phyloP scores from a whole-genome alignment of 2,888 invertebrate genomes.

The Scaptodrosophila latifasciaeformis region DNA sequence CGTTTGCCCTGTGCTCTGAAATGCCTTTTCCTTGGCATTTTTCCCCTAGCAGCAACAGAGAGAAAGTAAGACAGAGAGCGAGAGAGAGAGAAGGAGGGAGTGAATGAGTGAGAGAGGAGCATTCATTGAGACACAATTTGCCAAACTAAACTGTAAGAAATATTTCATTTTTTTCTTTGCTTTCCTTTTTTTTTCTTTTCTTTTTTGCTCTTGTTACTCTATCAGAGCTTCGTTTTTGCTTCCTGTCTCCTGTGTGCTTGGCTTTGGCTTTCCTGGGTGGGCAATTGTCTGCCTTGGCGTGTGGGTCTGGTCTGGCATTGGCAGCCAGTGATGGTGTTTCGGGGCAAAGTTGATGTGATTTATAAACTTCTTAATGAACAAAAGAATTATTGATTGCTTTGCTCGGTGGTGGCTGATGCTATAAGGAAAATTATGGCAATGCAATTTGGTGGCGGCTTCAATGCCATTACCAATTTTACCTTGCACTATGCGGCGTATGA shows the following conservation, averaged over 20 bases:
- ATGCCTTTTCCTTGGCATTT: background rate
- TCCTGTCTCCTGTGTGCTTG: background rate
- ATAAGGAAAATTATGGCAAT: background rate
- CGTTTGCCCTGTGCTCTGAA: slow-evolving; percentile 34
- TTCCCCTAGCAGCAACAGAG: background rate
- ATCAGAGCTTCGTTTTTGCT: background rate
- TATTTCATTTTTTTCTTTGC: slow-evolving; percentile 14
- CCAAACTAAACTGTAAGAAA: slow-evolving; percentile 3
- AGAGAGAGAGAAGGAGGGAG: no score
- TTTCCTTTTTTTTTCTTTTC: slow-evolving; percentile 28
- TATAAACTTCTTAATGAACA: slow-evolving; percentile 66
- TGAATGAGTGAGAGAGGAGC: background rate
- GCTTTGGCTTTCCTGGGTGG: no score
- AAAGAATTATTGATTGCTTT: slow-evolving; percentile 65
- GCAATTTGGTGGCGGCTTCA: slow-evolving; percentile 20
- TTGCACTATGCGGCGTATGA: slow-evolving; percentile 52
- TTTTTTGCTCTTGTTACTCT: slow-evolving; percentile 10
- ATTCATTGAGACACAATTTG: no score
- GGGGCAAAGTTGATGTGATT: slow-evolving; percentile 38
- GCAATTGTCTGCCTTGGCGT: no score
- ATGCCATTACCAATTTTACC: slow-evolving; percentile 30
- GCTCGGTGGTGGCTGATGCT: no score
- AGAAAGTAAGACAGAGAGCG: no score
- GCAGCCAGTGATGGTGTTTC: no score
- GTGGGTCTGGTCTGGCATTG: no score